Evolutionary conservation across 2,888 invertebrate species (phyloP), one percentile per base, ranked within the genome.

Genomic region (Thalpophila matura): DNA sequence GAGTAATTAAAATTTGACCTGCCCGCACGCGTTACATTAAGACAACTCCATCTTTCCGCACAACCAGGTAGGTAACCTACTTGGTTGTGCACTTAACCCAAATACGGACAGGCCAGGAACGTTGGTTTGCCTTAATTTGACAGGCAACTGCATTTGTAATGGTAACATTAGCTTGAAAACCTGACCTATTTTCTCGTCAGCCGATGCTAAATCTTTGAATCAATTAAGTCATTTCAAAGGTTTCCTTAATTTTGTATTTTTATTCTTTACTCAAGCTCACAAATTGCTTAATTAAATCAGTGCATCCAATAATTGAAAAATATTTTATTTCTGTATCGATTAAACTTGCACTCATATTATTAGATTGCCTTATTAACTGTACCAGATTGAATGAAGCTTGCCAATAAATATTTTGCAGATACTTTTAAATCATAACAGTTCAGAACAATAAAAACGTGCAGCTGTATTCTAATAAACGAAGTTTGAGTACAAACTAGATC

Each of bases 401-500:
- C 22, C 5, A 49, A 65, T 51, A 51, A 31, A 51, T 46, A 35
- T 14, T 46, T 16, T 35, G 10, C 22, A 42, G 31, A 27, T 51
- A 51, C 7, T 55, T 33, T 46, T 42, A 42, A 40, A 35, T 45
- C 38, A 29, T 10, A 29, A 26, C 12, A 47, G 20, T 33, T 57
- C 14, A 22, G 14, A 42, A 38, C 14, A 37, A 53, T 38, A 58
- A 64, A 62, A 55, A 45, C 14, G 40, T 26, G 26, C 27, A 46
- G 1, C n/a, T 45, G 33, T 33, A 64, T 27, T 58, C 26, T 35
- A 55, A 64, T 57, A 64, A 62, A 33, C 22, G 26, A 58, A 77
- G 72, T 69, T 40, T 50, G n/a, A 10, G 33, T 47, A 65, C 68
- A 67, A 79, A 75, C 51, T 82, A 81, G 82, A 87, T 85, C 86